A percentile compares a stretch with the other conserved stretches of the same genome.
phyloP scores from a whole-genome alignment of 2,888 invertebrate genomes.

The Drosophila subquinaria region DNA sequence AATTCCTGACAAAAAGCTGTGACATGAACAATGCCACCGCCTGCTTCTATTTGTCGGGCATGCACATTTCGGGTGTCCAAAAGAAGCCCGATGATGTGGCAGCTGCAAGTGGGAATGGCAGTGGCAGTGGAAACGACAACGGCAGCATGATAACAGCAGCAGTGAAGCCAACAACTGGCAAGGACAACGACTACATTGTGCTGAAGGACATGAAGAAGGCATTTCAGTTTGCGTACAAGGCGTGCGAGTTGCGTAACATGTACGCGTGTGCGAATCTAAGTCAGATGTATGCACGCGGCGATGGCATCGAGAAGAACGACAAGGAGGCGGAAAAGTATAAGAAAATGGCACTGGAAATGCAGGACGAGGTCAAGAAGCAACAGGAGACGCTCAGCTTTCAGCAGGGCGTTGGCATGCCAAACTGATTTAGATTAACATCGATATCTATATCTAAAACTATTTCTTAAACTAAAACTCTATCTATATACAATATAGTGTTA shows the following conservation, averaged over 20 bases:
- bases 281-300: slow-evolving; percentile 93
- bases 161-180: slow-evolving; percentile 22
- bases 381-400: slow-evolving; percentile 87
- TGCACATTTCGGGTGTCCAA: slow-evolving; percentile 91
- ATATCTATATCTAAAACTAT: neutral
- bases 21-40: slow-evolving; percentile 88
- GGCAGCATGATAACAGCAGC: neutral
- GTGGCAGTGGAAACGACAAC: neutral
- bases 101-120: neutral
- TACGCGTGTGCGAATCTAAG: slow-evolving; percentile 96
- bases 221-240: slow-evolving; percentile 91
- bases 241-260: slow-evolving; percentile 94
- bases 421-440: slow-evolving; percentile 51
- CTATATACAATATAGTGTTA: slow-evolving; percentile 6
- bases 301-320: slow-evolving; percentile 91
- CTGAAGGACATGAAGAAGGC: slow-evolving; percentile 91
- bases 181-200: slow-evolving; percentile 86
- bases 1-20: slow-evolving; percentile 88
- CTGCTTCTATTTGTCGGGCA: slow-evolving; percentile 92
- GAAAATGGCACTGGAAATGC: slow-evolving; percentile 89
- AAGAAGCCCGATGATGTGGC: slow-evolving; percentile 86
- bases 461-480: neutral
- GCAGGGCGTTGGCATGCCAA: slow-evolving; percentile 86
- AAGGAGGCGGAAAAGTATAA: slow-evolving; percentile 91
- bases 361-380: slow-evolving; percentile 88